phyloP scores from a whole-genome alignment of 2,797 vertebrate species.

The Poecilia picta region DNA sequence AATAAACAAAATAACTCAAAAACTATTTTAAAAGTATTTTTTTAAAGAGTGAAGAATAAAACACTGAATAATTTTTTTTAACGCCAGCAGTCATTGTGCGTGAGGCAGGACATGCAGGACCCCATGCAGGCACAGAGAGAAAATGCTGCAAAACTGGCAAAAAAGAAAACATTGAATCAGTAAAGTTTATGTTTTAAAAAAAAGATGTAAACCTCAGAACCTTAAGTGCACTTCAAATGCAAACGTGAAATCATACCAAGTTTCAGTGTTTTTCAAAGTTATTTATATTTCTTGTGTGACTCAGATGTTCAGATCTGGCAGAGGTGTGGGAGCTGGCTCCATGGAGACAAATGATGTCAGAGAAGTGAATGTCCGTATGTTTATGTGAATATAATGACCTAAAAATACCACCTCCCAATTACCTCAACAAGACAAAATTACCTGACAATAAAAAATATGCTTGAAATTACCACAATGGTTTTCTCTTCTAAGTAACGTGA shows the following conservation, averaged over 20 bases:
- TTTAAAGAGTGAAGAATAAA: not conserved
- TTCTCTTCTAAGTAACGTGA: not conserved
- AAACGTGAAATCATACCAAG: not conserved
- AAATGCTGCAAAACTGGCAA: not conserved
- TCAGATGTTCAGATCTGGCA: slow-evolving; percentile 33
- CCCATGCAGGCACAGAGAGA: not conserved
- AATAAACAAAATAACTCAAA: not conserved
- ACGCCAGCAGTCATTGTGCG: not conserved
- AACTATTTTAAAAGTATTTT: not conserved
- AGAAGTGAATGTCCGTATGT: not conserved
- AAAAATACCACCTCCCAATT: not conserved
- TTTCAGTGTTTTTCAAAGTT: not conserved
- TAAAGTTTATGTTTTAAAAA: not conserved
- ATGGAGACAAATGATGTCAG: slow-evolving; percentile 28
- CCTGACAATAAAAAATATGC: not conserved
- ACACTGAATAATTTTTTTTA: not conserved
- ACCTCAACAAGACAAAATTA: not conserved
- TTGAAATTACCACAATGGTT: not conserved
- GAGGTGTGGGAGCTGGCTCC: slow-evolving; percentile 26
- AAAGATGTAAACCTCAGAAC: not conserved
- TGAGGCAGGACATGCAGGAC: not conserved
- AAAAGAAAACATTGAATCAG: slow-evolving; percentile 1
- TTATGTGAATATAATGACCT: not conserved
- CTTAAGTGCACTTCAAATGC: slow-evolving; percentile 3
- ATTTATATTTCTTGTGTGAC: slow-evolving; percentile 25